Evolutionary conservation across 2,113 vertebrate species (phyloP).

Genomic region (Maccullochella peelii): DNA sequence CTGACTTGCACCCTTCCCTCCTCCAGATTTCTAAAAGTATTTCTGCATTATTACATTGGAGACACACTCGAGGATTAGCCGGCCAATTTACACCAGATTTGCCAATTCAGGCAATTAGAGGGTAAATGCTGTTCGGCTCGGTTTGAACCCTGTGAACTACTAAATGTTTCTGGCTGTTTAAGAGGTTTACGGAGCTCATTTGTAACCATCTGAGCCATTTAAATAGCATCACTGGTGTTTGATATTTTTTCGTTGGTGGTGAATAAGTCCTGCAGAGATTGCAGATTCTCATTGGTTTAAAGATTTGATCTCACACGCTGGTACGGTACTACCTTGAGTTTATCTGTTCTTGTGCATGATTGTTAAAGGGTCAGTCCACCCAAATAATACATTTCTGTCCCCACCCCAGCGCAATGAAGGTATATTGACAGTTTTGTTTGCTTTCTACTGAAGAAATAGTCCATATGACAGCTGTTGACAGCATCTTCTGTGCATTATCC

Average conservation of each 20-base stretch:
- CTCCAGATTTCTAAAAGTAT: slow-evolving; percentile 25
- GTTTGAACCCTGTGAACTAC: background rate
- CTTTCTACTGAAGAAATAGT: background rate
- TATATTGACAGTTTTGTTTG: background rate
- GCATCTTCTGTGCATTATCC: background rate
- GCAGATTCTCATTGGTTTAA: slow-evolving; percentile 1
- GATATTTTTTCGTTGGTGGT: background rate
- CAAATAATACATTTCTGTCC: background rate
- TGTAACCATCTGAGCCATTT: slow-evolving; percentile 20
- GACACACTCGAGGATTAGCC: slow-evolving; percentile 36
- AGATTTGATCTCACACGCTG: background rate
- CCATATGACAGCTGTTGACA: background rate
- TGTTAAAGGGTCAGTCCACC: background rate
- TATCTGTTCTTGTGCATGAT: background rate
- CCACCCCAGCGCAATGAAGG: background rate
- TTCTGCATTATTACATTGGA: slow-evolving; percentile 44
- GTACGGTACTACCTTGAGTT: background rate
- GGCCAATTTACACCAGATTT: slow-evolving; percentile 46
- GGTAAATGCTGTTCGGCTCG: slow-evolving; percentile 6
- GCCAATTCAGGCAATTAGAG: slow-evolving; percentile 44
- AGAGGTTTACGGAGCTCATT: slow-evolving; percentile 24
- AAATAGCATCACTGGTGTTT: background rate
- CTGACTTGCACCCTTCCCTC: background rate
- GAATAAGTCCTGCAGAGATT: background rate
- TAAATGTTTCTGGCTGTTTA: slow-evolving; percentile 11